Percentiles rank a stretch among this genome's conserved stretches.
phyloP scores from a whole-genome alignment of 2,888 invertebrate genomes.

The Liopterus haemorrhoidalis region DNA sequence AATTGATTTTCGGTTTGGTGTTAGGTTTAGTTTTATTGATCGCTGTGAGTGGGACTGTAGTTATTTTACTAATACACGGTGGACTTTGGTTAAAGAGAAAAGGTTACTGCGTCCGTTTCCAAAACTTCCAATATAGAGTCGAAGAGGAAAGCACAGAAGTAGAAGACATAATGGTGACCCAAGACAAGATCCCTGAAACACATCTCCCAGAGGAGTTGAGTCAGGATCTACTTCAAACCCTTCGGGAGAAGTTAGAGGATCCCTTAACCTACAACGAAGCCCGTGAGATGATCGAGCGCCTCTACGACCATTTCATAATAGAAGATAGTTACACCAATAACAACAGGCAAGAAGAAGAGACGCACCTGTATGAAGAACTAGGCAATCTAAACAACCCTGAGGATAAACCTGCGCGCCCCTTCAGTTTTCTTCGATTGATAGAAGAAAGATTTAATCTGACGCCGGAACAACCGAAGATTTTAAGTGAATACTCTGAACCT shows the following conservation, averaged over 20 bases:
- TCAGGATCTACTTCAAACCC: slow-evolving; percentile 62
- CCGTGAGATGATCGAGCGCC: slow-evolving; percentile 68
- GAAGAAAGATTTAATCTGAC: slow-evolving; percentile 51
- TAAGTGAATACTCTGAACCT: slow-evolving; percentile 53
- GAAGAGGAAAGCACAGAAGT: slow-evolving; percentile 54
- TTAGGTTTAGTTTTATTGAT: slow-evolving; percentile 51
- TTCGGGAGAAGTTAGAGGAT: slow-evolving; percentile 63
- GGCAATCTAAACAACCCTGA: slow-evolving; percentile 54
- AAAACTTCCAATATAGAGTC: slow-evolving; percentile 48
- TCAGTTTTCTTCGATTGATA: slow-evolving; percentile 56
- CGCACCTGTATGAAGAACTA: slow-evolving; percentile 46
- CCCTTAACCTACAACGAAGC: slow-evolving; percentile 69
- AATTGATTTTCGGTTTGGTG: slow-evolving; percentile 41
- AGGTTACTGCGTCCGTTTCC: slow-evolving; percentile 51
- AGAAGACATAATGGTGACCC: slow-evolving; percentile 47
- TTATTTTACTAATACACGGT: slow-evolving; percentile 52
- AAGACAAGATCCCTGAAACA: slow-evolving; percentile 54
- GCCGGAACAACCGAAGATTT: slow-evolving; percentile 35
- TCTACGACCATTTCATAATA: slow-evolving; percentile 68
- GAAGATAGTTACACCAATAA: slow-evolving; percentile 59
- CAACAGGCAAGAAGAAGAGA: slow-evolving; percentile 45
- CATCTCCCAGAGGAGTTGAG: slow-evolving; percentile 65
- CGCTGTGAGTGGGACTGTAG: slow-evolving; percentile 49
- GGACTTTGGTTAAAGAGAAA: slow-evolving; percentile 54
- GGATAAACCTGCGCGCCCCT: slow-evolving; percentile 49